These are phyloP conservation scores for Drosophila nannoptera DNA, from an alignment of 1,140 invertebrate species.

Conservation along the genomic window DNA sequence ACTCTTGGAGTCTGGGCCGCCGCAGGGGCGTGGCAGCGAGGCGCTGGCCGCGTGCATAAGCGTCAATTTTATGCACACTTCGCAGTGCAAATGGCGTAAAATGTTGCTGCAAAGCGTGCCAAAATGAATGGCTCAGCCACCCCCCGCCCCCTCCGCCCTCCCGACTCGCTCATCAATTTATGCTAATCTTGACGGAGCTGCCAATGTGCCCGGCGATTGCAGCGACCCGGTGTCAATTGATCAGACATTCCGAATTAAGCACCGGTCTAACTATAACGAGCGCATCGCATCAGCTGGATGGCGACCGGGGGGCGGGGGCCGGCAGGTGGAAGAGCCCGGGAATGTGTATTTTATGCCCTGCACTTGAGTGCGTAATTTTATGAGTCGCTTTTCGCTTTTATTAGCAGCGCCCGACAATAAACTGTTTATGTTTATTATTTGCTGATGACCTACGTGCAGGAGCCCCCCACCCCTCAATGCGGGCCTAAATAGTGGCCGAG, in stretches of 20 bases:
- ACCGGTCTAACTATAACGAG: slow-evolving; percentile 41
- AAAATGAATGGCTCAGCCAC: slow-evolving; percentile 2
- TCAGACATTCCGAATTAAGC: slow-evolving; percentile 49
- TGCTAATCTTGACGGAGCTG: slow-evolving; percentile 51
- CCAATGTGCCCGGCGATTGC: slow-evolving; percentile 30
- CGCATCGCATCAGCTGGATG: too few species aligned
- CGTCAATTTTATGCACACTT: slow-evolving; percentile 76
- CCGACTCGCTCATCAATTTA: slow-evolving; percentile 52
- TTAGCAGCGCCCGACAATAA: slow-evolving; percentile 74
- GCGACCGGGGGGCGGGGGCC: background rate
- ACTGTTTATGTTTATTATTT: slow-evolving; percentile 78
- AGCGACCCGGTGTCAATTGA: slow-evolving; percentile 52
- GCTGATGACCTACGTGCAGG: slow-evolving; percentile 76
- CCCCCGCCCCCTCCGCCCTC: too few species aligned
- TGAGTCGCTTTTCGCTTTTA: slow-evolving; percentile 72
- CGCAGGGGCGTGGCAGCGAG: slow-evolving; percentile 11
- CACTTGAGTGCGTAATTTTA: slow-evolving; percentile 77
- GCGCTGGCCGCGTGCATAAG: slow-evolving; percentile 57
- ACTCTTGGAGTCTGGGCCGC: slow-evolving; percentile 65
- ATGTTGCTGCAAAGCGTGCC: slow-evolving; percentile 59
- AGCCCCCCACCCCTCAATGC: slow-evolving; percentile 38
- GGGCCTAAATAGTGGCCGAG: slow-evolving; percentile 47
- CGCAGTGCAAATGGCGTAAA: slow-evolving; percentile 76
- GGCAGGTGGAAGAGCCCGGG: slow-evolving; percentile 28
- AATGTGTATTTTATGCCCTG: slow-evolving; percentile 69